Evolutionary conservation across 2,797 vertebrate genomes (phyloP).

Genomic region (Sparidentex hasta): DNA sequence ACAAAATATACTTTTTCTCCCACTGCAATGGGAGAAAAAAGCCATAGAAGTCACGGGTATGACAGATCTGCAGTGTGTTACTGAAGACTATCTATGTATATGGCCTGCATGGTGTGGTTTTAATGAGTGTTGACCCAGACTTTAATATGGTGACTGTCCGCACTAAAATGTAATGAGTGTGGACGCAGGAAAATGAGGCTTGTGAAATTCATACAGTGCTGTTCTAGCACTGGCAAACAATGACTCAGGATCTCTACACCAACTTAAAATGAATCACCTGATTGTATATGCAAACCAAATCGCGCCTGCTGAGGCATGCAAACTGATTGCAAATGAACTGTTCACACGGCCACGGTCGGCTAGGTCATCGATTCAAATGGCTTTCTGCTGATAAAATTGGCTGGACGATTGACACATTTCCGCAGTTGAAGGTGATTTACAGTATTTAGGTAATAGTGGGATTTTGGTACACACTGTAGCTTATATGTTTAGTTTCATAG

Average conservation of each 20-base stretch:
- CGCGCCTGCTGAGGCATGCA: conserved; percentile 37
- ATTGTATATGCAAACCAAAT: conserved; percentile 62
- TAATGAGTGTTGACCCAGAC: conserved; percentile 57
- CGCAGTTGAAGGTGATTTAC: conserved; percentile 1
- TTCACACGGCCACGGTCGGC: conserved; percentile 21
- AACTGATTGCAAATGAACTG: conserved; percentile 52
- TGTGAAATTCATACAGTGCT: conserved; percentile 62
- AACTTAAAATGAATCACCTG: conserved; percentile 58
- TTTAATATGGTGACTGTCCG: conserved; percentile 55
- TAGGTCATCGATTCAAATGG: conserved; percentile 32
- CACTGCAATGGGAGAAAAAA: conserved; percentile 25
- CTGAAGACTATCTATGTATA: conserved; percentile 6
- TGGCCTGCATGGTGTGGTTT: conserved; percentile 29
- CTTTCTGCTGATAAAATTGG: conserved; percentile 21
- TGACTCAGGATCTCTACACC: conserved; percentile 48
- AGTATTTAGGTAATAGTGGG: neutral
- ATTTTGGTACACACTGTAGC: conserved; percentile 11
- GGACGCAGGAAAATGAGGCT: conserved; percentile 45
- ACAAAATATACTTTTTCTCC: conserved; percentile 18
- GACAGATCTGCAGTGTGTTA: conserved; percentile 26
- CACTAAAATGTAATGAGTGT: conserved; percentile 41
- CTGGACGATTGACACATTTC: neutral
- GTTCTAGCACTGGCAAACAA: conserved; percentile 32
- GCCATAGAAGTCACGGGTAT: conserved; percentile 40
- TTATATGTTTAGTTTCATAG: neutral